These are phyloP conservation scores for Budorcas taxicolor DNA, from an alignment of 2,113 vertebrate species.

Conservation along the genomic window DNA sequence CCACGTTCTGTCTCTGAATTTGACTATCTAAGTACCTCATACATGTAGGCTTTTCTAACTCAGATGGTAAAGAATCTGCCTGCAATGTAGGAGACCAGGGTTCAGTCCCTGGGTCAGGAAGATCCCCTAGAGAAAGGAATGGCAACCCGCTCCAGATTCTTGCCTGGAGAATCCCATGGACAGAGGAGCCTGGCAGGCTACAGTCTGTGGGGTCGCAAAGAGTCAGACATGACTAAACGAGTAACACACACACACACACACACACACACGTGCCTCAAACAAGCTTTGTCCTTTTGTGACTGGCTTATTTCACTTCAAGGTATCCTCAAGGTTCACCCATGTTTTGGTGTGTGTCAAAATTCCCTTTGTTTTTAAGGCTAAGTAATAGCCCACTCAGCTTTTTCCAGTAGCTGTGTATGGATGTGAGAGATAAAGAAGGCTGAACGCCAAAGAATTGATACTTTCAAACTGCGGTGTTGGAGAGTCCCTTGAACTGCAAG, in stretches of 20 bases:
- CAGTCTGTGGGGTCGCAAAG: not conserved
- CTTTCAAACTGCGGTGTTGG: not conserved
- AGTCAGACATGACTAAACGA: not conserved
- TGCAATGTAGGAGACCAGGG: not conserved
- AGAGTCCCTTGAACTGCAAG: not conserved
- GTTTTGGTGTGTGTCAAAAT: not conserved
- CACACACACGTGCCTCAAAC: not conserved
- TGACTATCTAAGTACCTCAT: not conserved
- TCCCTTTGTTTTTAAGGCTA: not conserved
- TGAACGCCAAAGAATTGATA: not conserved
- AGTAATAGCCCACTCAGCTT: not conserved
- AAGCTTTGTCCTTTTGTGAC: not conserved
- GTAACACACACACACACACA: not conserved
- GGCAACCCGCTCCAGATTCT: not conserved
- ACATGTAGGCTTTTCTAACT: not conserved
- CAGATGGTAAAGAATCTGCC: not conserved
- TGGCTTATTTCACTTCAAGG: not conserved
- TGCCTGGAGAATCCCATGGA: not conserved
- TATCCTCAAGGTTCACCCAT: not conserved
- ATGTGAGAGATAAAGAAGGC: not conserved
- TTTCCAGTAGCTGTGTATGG: not conserved
- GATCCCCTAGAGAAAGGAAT: not conserved
- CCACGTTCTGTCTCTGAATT: not conserved
- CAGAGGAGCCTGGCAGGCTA: not conserved
- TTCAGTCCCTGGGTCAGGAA: not conserved